Evolutionary conservation across 2,888 invertebrate genomes (phyloP), one percentile per base, ranked within the genome.

Genomic region (Cotesia congregata): DNA sequence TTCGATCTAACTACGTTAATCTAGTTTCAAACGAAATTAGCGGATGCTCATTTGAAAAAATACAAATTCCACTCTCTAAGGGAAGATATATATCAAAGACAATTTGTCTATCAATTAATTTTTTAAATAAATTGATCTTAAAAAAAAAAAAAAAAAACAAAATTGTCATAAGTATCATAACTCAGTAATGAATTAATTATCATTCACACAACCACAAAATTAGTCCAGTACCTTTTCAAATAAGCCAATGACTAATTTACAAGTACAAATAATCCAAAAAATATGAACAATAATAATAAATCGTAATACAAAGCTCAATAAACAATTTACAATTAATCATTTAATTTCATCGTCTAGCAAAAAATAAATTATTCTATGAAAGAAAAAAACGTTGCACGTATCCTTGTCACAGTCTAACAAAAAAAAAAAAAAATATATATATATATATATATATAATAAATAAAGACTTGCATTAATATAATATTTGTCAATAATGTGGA

Each of bases 21-120:
- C 50, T 50, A 50, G 12, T 4, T 12, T 50, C 50, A 50, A 50
- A 50, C 50, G 7, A 50, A 50, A 50, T 12, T 50, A 50, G 7
- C 50, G 50, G 2, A 50, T 50, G 50, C 12, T 50, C 50, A 12
- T 50, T 50, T 50, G 50, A 50, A 50, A 50, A 50, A 50, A 50
- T 50, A 50, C 50, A 50, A 50, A 50, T 50, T 12, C 50, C 50
- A 50, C 12, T 12, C 9, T 50, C 7, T 50, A 50, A 30, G 50
- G 50, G 50, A 50, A 50, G 50, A 50, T 50, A 50, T 50, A 50
- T 50, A 50, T 50, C 50, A 50, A 50, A 50, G 50, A 50, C 50
- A 50, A 50, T 50, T 50, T 12, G 12, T 50, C 12, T 4, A 50
- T 0, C 50, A 12, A 50, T 50, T 3, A 2, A 30, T 30, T 30